phyloP scores from a whole-genome alignment of 1,140 invertebrate species.

The Paralvinella palmiformis region DNA sequence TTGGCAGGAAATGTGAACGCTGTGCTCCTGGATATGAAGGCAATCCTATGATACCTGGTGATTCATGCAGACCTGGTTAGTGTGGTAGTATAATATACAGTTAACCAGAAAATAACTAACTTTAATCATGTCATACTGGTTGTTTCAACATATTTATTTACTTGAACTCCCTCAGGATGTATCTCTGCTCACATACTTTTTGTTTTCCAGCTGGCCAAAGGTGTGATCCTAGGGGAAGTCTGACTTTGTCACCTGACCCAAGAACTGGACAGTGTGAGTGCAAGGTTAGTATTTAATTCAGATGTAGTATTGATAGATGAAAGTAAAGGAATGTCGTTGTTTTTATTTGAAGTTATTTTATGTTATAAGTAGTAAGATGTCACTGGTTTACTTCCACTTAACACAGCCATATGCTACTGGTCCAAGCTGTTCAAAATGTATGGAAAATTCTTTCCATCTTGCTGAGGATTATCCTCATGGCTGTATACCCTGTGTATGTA shows the following conservation, averaged over 20 bases:
- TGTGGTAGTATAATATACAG: too few relatives aligned
- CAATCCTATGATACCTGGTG: conserved; percentile 63
- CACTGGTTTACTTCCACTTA: conserved; percentile 7
- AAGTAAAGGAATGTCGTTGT: too few relatives aligned
- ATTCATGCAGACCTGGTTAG: conserved; percentile 32
- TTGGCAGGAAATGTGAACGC: conserved; percentile 67
- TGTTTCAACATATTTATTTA: too few relatives aligned
- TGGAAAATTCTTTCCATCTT: conserved; percentile 39
- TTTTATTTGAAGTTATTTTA: too few relatives aligned
- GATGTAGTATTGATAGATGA: too few relatives aligned
- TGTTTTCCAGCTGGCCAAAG: not conserved
- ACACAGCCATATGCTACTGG: conserved; percentile 37
- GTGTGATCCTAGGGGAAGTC: conserved; percentile 37
- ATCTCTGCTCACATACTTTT: too few relatives aligned
- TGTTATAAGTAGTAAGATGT: not conserved
- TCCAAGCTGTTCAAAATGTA: conserved; percentile 31
- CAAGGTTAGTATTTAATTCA: conserved; percentile 8
- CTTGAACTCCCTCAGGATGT: too few relatives aligned
- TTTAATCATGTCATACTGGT: too few relatives aligned
- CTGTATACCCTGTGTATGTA: conserved; percentile 43
- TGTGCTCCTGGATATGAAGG: conserved; percentile 50
- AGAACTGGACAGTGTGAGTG: conserved; percentile 22
- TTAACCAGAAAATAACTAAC: too few relatives aligned
- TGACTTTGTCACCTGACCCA: conserved; percentile 21
- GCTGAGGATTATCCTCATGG: conserved; percentile 34